Percentiles rank a stretch among this genome's conserved stretches.
Evolutionary conservation across 2,888 invertebrate genomes (phyloP).

Genomic region (Eupsilia transversa): DNA sequence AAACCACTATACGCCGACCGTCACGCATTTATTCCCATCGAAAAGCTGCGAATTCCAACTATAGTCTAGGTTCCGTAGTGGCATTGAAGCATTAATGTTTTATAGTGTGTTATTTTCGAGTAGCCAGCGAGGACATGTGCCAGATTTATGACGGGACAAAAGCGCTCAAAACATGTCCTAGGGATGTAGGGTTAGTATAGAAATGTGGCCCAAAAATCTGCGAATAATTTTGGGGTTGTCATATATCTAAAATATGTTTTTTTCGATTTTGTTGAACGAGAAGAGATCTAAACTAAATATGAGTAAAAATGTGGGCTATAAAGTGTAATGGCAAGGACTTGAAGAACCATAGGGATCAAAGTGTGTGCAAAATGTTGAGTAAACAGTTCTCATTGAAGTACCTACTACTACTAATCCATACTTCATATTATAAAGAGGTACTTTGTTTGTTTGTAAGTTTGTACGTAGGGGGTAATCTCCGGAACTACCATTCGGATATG

Average conservation of each 20-base stretch:
- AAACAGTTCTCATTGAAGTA: too few relatives aligned
- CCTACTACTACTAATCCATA: too few relatives aligned
- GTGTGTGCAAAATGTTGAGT: too few relatives aligned
- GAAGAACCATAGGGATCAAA: too few relatives aligned
- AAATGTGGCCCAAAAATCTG: slow-evolving; percentile 14
- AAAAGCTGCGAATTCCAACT: slow-evolving; percentile 41
- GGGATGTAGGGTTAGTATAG: slow-evolving; percentile 8
- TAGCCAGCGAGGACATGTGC: slow-evolving; percentile 49
- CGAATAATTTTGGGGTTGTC: background rate
- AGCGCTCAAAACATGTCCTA: slow-evolving; percentile 50
- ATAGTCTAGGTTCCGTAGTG: slow-evolving; percentile 32
- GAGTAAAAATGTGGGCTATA: too few relatives aligned
- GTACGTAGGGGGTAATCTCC: too few relatives aligned
- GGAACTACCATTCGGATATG: too few relatives aligned
- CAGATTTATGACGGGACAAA: slow-evolving; percentile 62
- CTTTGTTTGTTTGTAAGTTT: too few relatives aligned
- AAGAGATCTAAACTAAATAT: background rate
- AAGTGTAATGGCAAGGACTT: background rate
- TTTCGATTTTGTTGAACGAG: background rate
- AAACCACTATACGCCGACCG: slow-evolving; percentile 1
- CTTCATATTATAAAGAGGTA: too few relatives aligned
- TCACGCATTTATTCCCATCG: slow-evolving; percentile 5
- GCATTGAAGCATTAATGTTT: slow-evolving; percentile 64
- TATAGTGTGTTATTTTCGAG: slow-evolving; percentile 57
- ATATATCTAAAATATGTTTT: background rate